Evolutionary conservation across 2,888 invertebrate species (phyloP).

Genomic region (Chrysolina americana): DNA sequence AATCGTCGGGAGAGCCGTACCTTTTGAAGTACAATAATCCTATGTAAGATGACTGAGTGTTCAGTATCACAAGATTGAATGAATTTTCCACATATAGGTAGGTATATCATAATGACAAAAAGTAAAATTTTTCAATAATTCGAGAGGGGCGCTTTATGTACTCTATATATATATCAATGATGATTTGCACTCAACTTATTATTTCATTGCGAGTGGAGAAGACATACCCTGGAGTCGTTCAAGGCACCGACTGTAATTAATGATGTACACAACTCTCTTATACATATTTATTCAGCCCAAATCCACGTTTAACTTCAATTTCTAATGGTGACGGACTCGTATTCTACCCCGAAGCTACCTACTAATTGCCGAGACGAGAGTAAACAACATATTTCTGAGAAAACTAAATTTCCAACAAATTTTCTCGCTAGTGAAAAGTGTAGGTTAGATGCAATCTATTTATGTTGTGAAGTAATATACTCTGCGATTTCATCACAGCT

Average conservation of each 20-base stretch:
- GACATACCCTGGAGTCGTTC: slow-evolving; percentile 31
- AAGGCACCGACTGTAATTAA: slow-evolving; percentile 53
- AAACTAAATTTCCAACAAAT: slow-evolving; percentile 66
- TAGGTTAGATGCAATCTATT: slow-evolving; percentile 64
- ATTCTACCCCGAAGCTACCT: slow-evolving; percentile 61
- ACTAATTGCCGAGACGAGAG: slow-evolving; percentile 64
- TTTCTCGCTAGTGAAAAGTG: slow-evolving; percentile 65
- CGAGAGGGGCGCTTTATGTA: neutral
- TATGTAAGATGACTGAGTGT: too few relatives aligned
- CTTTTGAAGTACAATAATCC: too few relatives aligned
- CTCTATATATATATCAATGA: neutral
- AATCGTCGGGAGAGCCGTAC: too few relatives aligned
- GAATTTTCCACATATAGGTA: too few relatives aligned
- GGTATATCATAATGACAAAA: too few relatives aligned
- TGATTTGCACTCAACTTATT: neutral
- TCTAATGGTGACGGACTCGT: slow-evolving; percentile 61
- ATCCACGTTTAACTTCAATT: slow-evolving; percentile 64
- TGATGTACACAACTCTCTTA: slow-evolving; percentile 56
- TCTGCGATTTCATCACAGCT: slow-evolving; percentile 41
- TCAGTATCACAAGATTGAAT: too few relatives aligned
- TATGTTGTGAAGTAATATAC: slow-evolving; percentile 55
- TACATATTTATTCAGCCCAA: slow-evolving; percentile 65
- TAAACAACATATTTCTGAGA: slow-evolving; percentile 67
- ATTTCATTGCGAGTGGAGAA: slow-evolving; percentile 14
- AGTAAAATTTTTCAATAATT: too few relatives aligned